Evolutionary conservation across 1,140 invertebrate genomes (phyloP).

Genomic region (Brachionus rotundiformis): DNA sequence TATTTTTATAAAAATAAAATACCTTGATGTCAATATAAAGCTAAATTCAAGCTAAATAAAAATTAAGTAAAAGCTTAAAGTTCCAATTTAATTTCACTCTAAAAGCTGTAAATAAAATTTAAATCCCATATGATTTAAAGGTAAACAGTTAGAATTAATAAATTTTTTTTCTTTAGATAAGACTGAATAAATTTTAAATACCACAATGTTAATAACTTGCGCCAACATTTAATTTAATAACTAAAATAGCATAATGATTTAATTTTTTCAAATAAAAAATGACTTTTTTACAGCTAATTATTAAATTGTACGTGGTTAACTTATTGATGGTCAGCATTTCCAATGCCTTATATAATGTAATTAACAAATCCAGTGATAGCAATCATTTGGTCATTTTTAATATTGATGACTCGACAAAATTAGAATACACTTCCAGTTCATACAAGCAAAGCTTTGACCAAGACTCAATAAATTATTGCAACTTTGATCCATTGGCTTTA

Average conservation of each 20-base stretch:
- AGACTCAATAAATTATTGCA: conserved; percentile 46
- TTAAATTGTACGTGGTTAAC: background rate
- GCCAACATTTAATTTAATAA: background rate
- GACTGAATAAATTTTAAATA: background rate
- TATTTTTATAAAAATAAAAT: background rate
- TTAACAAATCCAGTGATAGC: background rate
- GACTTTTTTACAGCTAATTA: background rate
- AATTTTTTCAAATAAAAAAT: background rate
- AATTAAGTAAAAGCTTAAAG: background rate
- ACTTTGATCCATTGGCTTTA: conserved; percentile 25
- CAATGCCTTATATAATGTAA: background rate
- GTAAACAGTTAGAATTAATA: too few species aligned
- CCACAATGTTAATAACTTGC: background rate
- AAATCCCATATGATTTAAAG: too few species aligned
- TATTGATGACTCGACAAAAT: conserved; percentile 14
- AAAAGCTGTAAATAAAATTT: too few species aligned
- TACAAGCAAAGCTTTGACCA: conserved; percentile 50
- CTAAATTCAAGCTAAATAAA: background rate
- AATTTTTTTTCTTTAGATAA: background rate
- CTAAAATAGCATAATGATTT: background rate
- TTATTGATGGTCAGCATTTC: background rate
- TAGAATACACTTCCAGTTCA: conserved; percentile 44
- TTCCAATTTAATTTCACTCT: background rate
- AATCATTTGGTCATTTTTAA: conserved; percentile 36
- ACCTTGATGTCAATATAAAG: background rate